phyloP scores from a whole-genome alignment of 1,140 invertebrate genomes.

The Drosophila elegans region DNA sequence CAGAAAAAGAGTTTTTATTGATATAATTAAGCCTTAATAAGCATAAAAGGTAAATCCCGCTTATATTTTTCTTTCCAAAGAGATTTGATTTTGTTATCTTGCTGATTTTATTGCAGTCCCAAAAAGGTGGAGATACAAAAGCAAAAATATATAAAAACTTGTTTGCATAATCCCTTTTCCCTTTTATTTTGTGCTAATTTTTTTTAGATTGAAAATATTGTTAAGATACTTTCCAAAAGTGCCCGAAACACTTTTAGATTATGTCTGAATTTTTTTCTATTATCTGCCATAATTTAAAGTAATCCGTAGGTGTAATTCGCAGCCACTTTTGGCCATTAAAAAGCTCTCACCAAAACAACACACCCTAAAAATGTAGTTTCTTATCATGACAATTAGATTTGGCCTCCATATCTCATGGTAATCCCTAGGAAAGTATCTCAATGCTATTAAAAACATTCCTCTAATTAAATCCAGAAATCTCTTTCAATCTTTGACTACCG shows the following conservation, averaged over 20 bases:
- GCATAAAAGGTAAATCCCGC: not conserved
- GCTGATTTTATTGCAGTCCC: not conserved
- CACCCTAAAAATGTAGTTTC: constrained; percentile 18
- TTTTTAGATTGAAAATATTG: too few species aligned
- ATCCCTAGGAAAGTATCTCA: constrained; percentile 25
- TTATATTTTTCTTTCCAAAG: not conserved
- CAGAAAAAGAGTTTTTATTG: not conserved
- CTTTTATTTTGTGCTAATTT: too few species aligned
- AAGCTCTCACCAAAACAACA: constrained; percentile 5
- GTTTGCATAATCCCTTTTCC: not conserved
- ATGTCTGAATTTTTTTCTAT: not conserved
- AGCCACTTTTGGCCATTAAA: constrained; percentile 1
- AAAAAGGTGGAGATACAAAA: not conserved
- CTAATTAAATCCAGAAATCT: constrained; percentile 22
- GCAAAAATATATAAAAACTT: not conserved
- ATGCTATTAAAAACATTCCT: constrained; percentile 27
- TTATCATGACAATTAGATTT: constrained; percentile 20
- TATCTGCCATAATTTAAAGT: not conserved
- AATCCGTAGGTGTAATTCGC: not conserved
- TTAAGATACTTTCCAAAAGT: too few species aligned
- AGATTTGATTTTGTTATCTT: not conserved
- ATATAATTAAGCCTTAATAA: not conserved
- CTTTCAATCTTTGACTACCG: constrained; percentile 7
- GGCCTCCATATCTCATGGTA: constrained; percentile 11
- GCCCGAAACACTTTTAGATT: too few species aligned